Base-by-base conservation (phyloP, 2,797 vertebrate genomes). In the Poeciliopsis infans region DNA sequence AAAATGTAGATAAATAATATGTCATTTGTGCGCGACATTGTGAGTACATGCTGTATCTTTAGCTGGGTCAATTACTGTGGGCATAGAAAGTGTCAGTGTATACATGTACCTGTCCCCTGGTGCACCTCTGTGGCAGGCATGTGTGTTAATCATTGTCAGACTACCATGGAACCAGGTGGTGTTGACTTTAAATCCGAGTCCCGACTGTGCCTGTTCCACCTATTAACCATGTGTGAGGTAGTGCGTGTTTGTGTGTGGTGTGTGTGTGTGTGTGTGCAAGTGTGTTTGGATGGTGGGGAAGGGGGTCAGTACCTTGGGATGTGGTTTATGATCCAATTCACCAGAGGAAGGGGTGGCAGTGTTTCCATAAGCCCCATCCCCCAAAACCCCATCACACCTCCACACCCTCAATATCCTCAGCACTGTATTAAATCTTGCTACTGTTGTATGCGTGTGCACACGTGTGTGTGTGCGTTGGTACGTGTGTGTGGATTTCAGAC, bases 251-350 rank as follows among this genome's bases (percentile, higher is more conserved):
- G 75, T 84, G 73, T 39, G 80, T 75, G 74, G 80, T 76, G 68
- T 80, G 77, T 79, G 77, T 76, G 68, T 80, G 77, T 79, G 77
- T 79, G 72, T 4, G 2, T 59, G 57, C 12, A 61, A 16, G 57
- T 61, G 57, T 31, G 57, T 61, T 61, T 61, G 28, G 53, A 10
- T 8, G 13, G 41, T 41, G 49, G 1, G 16, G 6, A 55, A 39
- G 53, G 73, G 73, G 51, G 72, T 57, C 41, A 43, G 77, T 25
- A 75, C 88, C 88, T 85, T 87, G 89, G 90, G 86, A 91, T 91
- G 90, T 88, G 88, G 85, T 90, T 92, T 89, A 92, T 92, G 92
- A 92, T 97, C 90, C 79, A 88, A 91, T 90, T 87, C 91, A 88
- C 90, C 20, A 57, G 87, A 88, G 89, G 81, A 79, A 74, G 83